Evolutionary conservation across 1,140 invertebrate species (phyloP), one percentile per base, ranked within the genome.

Genomic region (Leptinotarsa undecemlineata): DNA sequence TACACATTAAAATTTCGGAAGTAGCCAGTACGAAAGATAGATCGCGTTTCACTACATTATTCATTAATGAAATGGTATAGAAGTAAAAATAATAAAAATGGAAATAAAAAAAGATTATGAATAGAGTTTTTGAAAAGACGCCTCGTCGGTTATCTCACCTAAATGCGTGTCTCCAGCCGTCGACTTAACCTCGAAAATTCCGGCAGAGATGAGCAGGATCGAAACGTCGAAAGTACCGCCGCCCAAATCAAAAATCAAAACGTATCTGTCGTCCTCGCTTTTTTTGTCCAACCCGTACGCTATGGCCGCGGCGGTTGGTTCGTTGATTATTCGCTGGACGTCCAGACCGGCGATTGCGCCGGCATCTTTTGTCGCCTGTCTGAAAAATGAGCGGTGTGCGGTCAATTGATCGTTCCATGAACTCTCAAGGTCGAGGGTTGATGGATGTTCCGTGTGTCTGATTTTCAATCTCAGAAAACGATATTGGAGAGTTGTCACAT

Each of bases 301-400:
- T 4, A 92, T 85, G 13, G 91, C 91, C 4, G 91, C 91, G 14
- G 91, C 91, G 11, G 90, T 92, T 0, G 91, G 91, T 82, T 92
- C 91, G 79, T 92, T 91, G 76, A 92, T 91, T 77, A 92, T 91
- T 72, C 91, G 84, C n/a, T 91, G 82, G 3, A 92, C 90, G 77
- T 91, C 91, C 4, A 92, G 80, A 26, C 90, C 90, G 74, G 87
- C 84, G 73, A 91, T 90, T 13, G 86, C 86, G 15, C 89, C 90
- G 6, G 79, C 89, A 86, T 79, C 88, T 77, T 85, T 85, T 1
- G 84, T 85, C 3, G 82, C 83, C 71, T 85, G 83, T 26, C 83
- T 76, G 23, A 19, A 64, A 72, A 64, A 57, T 57, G 51, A 57
- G 17, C 17, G 51, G n/a, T 57, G 17, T 4, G 17, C 3, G 51